Evolutionary conservation across 92 coral and sea anemone species (phyloP).

Genomic region (Anthopleura xanthogrammica): DNA sequence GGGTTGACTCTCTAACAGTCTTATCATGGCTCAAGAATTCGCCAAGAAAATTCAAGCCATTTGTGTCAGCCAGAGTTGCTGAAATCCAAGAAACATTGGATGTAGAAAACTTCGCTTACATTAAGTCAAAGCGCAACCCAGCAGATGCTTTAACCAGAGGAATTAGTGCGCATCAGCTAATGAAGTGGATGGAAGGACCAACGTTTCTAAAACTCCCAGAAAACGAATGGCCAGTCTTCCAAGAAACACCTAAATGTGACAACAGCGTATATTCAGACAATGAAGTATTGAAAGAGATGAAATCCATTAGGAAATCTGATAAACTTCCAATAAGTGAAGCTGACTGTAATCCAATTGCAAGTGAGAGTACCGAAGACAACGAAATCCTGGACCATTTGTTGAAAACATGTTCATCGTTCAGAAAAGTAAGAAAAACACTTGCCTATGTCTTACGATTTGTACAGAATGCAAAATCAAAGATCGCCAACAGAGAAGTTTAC

Average conservation of each 20-base stretch:
- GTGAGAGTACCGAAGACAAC: conserved; percentile 7
- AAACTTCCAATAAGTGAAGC: background rate
- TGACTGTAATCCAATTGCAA: background rate
- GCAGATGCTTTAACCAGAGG: conserved; percentile 54
- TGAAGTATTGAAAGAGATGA: conserved; percentile 26
- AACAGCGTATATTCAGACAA: background rate
- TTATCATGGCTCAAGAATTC: conserved; percentile 52
- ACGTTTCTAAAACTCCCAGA: conserved; percentile 30
- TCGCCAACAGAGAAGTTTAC: conserved; percentile 18
- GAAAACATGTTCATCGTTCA: conserved; percentile 36
- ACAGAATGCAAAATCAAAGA: conserved; percentile 34
- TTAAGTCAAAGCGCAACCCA: conserved; percentile 43
- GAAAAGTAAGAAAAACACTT: conserved; percentile 19
- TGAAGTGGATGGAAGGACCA: conserved; percentile 33
- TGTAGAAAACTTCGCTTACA: conserved; percentile 36
- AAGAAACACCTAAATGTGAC: background rate
- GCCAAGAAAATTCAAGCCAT: conserved; percentile 41
- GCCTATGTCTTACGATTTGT: conserved; percentile 33
- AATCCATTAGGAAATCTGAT: background rate
- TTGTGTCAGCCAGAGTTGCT: conserved; percentile 47
- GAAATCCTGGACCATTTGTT: conserved; percentile 27
- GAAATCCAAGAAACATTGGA: conserved; percentile 44
- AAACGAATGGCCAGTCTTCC: background rate
- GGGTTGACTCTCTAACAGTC: conserved; percentile 53
- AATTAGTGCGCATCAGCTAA: background rate